Conservation (phyloP, 2,888 invertebrate species). For the Ectobius pallidus region DNA sequence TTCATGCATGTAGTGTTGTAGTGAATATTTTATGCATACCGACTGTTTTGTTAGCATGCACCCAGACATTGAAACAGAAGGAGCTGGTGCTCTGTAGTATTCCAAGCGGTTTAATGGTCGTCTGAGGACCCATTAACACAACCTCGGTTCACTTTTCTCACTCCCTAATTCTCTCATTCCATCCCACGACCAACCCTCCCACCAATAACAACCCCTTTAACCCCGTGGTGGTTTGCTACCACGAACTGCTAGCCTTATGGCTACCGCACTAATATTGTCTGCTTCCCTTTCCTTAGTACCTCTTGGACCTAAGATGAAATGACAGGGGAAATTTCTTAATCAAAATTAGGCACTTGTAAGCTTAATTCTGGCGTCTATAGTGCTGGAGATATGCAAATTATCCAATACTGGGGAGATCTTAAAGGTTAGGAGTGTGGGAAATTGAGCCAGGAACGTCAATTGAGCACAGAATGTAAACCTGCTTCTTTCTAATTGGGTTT, state of each 20-base stretch:
- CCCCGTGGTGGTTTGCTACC: not conserved
- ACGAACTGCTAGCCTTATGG: not conserved
- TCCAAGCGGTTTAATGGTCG: slow-evolving; percentile 1
- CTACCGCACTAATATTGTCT: not conserved
- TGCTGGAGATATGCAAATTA: not conserved
- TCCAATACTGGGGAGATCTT: not conserved
- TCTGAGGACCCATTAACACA: slow-evolving; percentile 12
- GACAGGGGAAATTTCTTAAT: not conserved
- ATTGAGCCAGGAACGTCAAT: too few species aligned
- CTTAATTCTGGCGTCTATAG: not conserved
- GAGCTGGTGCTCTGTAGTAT: not conserved
- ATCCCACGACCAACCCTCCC: not conserved
- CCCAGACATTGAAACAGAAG: not conserved
- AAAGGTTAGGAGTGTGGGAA: not conserved
- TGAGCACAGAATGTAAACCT: too few species aligned
- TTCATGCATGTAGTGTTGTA: too few species aligned
- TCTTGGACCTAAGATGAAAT: not conserved
- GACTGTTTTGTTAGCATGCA: too few species aligned
- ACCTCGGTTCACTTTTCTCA: not conserved
- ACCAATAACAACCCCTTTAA: slow-evolving; percentile 4
- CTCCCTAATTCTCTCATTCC: not conserved
- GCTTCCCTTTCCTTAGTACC: not conserved
- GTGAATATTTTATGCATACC: too few species aligned
- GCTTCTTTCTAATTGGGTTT: not conserved
- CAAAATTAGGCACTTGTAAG: not conserved